phyloP scores from a whole-genome alignment of 2,888 invertebrate species.

The Drosophila vallismaia region DNA sequence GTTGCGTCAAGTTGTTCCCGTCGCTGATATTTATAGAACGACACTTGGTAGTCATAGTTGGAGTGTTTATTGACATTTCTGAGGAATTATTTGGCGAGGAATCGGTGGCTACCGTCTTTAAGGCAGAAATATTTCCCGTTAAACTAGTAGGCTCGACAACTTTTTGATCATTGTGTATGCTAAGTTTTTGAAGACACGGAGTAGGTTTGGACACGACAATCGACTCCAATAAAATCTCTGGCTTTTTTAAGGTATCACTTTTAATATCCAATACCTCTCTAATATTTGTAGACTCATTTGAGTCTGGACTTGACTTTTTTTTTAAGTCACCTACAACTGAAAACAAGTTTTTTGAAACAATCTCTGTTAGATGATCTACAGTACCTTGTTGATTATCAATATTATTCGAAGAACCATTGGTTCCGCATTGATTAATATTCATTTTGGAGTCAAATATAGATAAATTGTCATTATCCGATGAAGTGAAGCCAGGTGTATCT shows the following conservation, averaged over 20 bases:
- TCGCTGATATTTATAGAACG: background rate
- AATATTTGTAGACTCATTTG: background rate
- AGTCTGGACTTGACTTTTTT: conserved; percentile 1
- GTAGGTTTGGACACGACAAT: conserved; percentile 13
- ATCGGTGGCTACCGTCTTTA: conserved; percentile 5
- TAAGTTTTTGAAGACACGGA: conserved; percentile 53
- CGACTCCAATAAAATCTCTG: conserved; percentile 35
- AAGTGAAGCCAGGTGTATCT: conserved; percentile 85
- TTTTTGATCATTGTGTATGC: conserved; percentile 66
- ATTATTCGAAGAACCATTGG: background rate
- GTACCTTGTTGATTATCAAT: background rate
- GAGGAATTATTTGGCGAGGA: background rate
- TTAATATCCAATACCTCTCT: background rate
- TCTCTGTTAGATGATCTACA: background rate
- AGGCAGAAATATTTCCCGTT: background rate
- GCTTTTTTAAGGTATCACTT: conserved; percentile 10
- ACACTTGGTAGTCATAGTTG: conserved; percentile 1
- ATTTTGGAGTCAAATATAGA: conserved; percentile 14
- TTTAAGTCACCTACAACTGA: conserved; percentile 60
- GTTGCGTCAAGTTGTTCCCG: conserved; percentile 46
- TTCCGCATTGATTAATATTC: conserved; percentile 27
- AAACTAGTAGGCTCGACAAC: background rate
- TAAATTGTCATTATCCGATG: conserved; percentile 80
- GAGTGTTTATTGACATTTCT: background rate
- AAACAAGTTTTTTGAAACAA: conserved; percentile 43